Evolutionary conservation across 2,113 vertebrate genomes (phyloP), one percentile per base, ranked within the genome.

Genomic region (Pelecanoides urinatrix): DNA sequence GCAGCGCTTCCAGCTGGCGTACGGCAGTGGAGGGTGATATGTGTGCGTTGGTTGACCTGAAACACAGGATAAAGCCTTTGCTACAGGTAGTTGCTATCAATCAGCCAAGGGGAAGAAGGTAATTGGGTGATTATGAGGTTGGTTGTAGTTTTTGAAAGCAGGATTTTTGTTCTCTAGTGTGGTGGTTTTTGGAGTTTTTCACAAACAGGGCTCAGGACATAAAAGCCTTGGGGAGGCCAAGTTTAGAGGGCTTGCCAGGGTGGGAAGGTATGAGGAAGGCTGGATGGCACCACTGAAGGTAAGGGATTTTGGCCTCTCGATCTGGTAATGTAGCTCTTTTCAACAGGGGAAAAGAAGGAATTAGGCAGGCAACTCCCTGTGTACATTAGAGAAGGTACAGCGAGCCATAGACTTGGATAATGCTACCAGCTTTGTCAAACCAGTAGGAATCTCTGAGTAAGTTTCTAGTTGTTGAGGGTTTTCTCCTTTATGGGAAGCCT

Each of bases 11-110:
- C 76, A 86, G 80, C 76, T 47, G 66, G 18, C 1, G 0, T 15
- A 1, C 0, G 1, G 85, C 36, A 50, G 50, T 12, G 40, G 23
- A 53, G 86, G 9, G 67, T 23, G 52, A 4, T 34, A 4, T 0
- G 3, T 44, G 40, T 29, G 21, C 2, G 0, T 2, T 59, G 44
- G 38, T 10, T 59, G 66, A 14, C 65, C 80, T 61, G 76, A 61
- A 79, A 27, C 18, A 21, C 36, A 14, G 72, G 63, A 36, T 29
- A 63, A 47, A 77, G 44, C 44, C 55, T 88, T 34, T 61, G 82
- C 55, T 88, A 7, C 32, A 38, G 71, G 79, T 65, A 44, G 36
- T 44, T 52, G 6, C 36, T 36, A 2, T 34, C 61, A 42, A n/a
- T 78, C 36, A 40, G 52, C 38, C 17, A 7, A 38, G 44, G 44